Evolutionary conservation across 2,797 vertebrate species (phyloP), one percentile per base, ranked within the genome.

Genomic region (Clamator glandarius): DNA sequence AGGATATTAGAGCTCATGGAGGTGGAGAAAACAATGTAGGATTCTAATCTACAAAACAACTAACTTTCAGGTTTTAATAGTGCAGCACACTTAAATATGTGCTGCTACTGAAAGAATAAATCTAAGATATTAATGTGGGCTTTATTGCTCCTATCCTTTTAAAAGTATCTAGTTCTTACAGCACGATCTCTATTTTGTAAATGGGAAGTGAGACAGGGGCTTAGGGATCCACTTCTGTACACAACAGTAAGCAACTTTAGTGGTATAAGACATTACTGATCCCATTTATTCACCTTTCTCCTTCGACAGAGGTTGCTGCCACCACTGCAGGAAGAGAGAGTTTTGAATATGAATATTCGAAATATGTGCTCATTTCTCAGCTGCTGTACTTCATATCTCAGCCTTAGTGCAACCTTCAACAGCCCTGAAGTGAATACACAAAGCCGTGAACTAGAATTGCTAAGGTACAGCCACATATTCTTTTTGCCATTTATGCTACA

Each of bases 81-180:
- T 68, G n/a, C n/a, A 87, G 93, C 83, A 33, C 75, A 93, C 74
- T 94, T 90, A 91, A 83, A 84, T 83, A 78, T 24, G 64, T 69
- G 62, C 50, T 85, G n/a, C 50, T 89, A 28, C 46, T 31, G n/a
- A 80, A 69, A 87, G 62, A 83, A 75, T 23, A 93, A 72, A 61
- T 44, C 39, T 50, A 81, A 76, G 55, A 86, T 58, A 91, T 51
- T 88, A 74, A 91, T 31, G 25, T 68, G 69, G 35, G 83, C 58
- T 77, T 94, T 93, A 92, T 91, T 92, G 58, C 35, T 87, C 17
- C 31, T 29, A 21, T 75, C 33, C 11, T 62, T 95, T 93, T 79
- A 58, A 89, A 77, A 54, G 33, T 68, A 52, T 87, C 33, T 67
- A 54, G 73, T 57, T 66, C 28, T 14, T 66, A 72, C 42, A 75